Base-by-base conservation (phyloP, 2,113 vertebrate genomes). In the Notothenia rossii region DNA sequence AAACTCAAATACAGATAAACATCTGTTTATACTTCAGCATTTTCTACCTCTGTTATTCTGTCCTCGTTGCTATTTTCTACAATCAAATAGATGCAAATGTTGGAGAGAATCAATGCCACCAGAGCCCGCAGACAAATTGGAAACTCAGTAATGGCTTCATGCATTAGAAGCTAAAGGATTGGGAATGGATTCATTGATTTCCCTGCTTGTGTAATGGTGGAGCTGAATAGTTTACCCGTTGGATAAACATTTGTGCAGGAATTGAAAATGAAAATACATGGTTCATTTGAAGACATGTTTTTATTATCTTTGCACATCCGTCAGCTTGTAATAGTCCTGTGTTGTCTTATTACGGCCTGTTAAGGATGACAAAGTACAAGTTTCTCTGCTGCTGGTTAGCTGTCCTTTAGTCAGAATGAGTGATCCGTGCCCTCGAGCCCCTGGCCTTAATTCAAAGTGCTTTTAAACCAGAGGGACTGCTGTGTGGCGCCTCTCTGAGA, bases 391-490 rank as follows among this genome's bases (percentile, higher is more conserved):
- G 76, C 33, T 54, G 60, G 54, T 72, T 33, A 51, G 50, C 62
- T 18, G 77, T 83, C 73, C 60, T 75, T 82, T 77, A 25, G 63
- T 72, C 60, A 40, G 55, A 67, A 33, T 62, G 73, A 82, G 11
- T 64, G 82, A 89, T 73, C 36, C 15, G 1, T 77, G 75, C 74
- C 75, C 68, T 62, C 13, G 15, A 58, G 77, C 48, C 8, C 40
- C 74, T 17, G 72, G 72, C 76, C 72, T 78, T 77, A 80, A 81
- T 88, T 78, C 66, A 74, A 48, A 88, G 61, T 60, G 75, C 69
- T 81, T 86, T 86, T 36, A 83, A 76, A 88, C 72, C 68, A 22
- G 56, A 20, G 72, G 82, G 77, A 75, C 66, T 13, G 11, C 65
- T 5, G 69, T 43, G 66, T 43, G 66, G 59, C 77, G 50, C 51